Evolutionary conservation across 2,113 vertebrate genomes (phyloP).

Genomic region (Cephalopterus ornatus): DNA sequence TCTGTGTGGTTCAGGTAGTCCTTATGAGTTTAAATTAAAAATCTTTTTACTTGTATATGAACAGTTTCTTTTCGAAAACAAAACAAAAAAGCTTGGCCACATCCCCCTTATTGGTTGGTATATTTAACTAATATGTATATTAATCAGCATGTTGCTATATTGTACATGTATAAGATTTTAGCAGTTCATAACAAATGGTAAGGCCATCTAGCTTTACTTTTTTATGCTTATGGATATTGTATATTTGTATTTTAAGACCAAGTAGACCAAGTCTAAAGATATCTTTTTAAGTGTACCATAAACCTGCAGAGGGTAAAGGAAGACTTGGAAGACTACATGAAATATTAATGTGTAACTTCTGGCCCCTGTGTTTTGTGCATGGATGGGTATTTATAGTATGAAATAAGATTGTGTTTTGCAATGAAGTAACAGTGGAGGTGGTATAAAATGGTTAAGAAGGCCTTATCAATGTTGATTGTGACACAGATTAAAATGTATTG

Average conservation of each 20-base stretch:
- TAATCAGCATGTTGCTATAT: constrained; percentile 70
- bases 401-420: constrained; percentile 57
- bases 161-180: constrained; percentile 73
- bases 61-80: not conserved
- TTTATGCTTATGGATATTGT: constrained; percentile 71
- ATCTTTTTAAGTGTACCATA: constrained; percentile 52
- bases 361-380: constrained; percentile 49
- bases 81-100: constrained; percentile 7
- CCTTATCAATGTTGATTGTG: constrained; percentile 69
- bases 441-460: constrained; percentile 66
- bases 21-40: not conserved
- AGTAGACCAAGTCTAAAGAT: constrained; percentile 70
- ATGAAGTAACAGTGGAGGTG: constrained; percentile 44
- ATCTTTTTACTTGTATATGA: constrained; percentile 7
- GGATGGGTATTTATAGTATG: constrained; percentile 42
- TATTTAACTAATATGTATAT: constrained; percentile 61
- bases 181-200: constrained; percentile 62
- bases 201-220: constrained; percentile 71
- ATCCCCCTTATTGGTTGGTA: not conserved
- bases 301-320: constrained; percentile 37
- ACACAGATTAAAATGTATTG: constrained; percentile 67
- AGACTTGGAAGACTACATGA: constrained; percentile 30
- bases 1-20: not conserved
- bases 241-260: constrained; percentile 75
- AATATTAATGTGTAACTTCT: constrained; percentile 42